Evolutionary conservation across 2,797 vertebrate species (phyloP).

Genomic region (Gadopsis marmoratus): DNA sequence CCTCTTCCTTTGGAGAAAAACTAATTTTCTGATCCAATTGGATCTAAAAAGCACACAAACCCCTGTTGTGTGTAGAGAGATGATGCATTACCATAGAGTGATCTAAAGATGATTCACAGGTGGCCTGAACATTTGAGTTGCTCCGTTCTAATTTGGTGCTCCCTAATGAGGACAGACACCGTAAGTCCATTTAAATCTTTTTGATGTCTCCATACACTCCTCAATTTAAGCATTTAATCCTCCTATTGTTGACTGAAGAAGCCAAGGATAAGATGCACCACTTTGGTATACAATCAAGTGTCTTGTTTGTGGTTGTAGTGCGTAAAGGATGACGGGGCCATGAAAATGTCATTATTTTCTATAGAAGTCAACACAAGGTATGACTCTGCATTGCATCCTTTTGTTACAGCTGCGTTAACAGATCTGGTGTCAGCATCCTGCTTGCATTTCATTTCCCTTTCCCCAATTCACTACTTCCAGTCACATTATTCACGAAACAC

Average conservation of each 20-base stretch:
- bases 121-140: not conserved
- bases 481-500: not conserved
- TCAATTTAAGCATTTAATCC: not conserved
- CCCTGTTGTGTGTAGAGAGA: not conserved
- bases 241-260: not conserved
- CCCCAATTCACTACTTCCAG: not conserved
- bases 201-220: not conserved
- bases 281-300: not conserved
- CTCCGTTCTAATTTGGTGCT: not conserved
- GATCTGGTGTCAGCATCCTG: not conserved
- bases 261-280: not conserved
- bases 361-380: not conserved
- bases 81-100: not conserved
- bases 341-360: not conserved
- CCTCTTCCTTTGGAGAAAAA: not conserved
- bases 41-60: not conserved
- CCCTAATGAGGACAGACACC: not conserved
- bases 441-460: constrained; percentile 1
- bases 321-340: not conserved
- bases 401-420: not conserved
- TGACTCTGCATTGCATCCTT: not conserved
- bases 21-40: not conserved
- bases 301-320: not conserved
- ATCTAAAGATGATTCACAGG: not conserved
- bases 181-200: not conserved